phyloP scores from a whole-genome alignment of 2,888 invertebrate genomes.

The Diabrotica balteata region DNA sequence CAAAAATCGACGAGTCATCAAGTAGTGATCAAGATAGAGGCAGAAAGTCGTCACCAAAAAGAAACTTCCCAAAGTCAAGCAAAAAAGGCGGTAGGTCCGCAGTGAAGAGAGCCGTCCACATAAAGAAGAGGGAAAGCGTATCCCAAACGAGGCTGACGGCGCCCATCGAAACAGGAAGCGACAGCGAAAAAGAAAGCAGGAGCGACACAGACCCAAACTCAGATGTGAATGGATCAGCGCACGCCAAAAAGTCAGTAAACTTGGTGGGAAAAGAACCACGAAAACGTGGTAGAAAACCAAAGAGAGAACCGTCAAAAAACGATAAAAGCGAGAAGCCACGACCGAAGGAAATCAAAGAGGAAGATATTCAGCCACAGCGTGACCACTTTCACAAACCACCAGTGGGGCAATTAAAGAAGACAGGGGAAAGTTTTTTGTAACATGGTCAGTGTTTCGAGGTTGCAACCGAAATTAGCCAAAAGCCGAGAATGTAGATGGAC shows the following conservation, averaged over 20 bases:
- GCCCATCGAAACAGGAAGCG: constrained; percentile 68
- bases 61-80: constrained; percentile 66
- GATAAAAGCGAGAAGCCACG: constrained; percentile 65
- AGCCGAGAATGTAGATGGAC: constrained; percentile 94
- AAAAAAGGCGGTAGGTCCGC: constrained; percentile 65
- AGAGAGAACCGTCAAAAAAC: constrained; percentile 66
- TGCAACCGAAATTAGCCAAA: constrained; percentile 85
- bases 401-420: constrained; percentile 71
- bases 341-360: constrained; percentile 62
- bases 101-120: constrained; percentile 62
- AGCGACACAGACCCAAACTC: constrained; percentile 74
- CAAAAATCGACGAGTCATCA: constrained; percentile 68
- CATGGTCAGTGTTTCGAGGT: constrained; percentile 89
- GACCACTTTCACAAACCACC: constrained; percentile 75
- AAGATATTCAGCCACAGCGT: constrained; percentile 62
- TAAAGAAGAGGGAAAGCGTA: constrained; percentile 67
- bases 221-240: constrained; percentile 62
- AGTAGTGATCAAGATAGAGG: constrained; percentile 69
- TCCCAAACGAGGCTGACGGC: constrained; percentile 22
- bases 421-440: constrained; percentile 86
- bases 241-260: constrained; percentile 43
- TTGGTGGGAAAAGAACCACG: constrained; percentile 60
- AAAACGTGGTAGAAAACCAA: constrained; percentile 71
- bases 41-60: constrained; percentile 72
- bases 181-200: constrained; percentile 72